Evolutionary conservation across 2,888 invertebrate species (phyloP).

Genomic region (Dicranocentrus wangi): DNA sequence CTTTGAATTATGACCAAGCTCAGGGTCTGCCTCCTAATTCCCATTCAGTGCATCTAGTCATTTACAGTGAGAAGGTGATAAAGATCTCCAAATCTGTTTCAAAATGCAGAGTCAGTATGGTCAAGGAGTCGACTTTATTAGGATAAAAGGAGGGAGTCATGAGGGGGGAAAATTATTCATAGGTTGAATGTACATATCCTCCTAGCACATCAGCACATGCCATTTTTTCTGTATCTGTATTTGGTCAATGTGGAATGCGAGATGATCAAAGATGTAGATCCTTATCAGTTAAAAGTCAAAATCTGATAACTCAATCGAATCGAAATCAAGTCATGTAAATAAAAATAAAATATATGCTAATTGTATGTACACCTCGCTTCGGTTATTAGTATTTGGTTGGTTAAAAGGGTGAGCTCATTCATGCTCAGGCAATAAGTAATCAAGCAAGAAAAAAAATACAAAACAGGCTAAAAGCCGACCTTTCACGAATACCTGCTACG

Average conservation of each 20-base stretch:
- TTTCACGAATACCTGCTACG: not conserved
- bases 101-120: constrained; percentile 20
- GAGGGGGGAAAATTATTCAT: not conserved
- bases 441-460: not conserved
- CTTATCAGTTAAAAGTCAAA: constrained; percentile 26
- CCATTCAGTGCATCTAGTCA: constrained; percentile 10
- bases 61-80: constrained; percentile 6
- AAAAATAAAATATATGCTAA: constrained; percentile 40
- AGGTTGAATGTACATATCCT: not conserved
- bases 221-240: constrained; percentile 11
- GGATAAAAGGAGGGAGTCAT: constrained; percentile 18
- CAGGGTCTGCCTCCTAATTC: constrained; percentile 41
- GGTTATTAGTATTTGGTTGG: too few species aligned
- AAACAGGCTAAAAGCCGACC: too few species aligned
- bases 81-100: constrained; percentile 49
- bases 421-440: not conserved
- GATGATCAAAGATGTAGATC: constrained; percentile 21
- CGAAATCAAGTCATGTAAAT: constrained; percentile 34
- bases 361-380: constrained; percentile 38
- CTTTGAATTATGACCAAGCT: constrained; percentile 50
- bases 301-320: constrained; percentile 42
- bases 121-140: constrained; percentile 16
- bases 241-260: constrained; percentile 1
- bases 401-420: too few species aligned
- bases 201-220: constrained; percentile 16